Percentiles rank a stretch among this genome's conserved stretches.
These are phyloP conservation scores for Drosophila niveifrons DNA, from an alignment of 2,888 invertebrate species.

Conservation along the genomic window DNA sequence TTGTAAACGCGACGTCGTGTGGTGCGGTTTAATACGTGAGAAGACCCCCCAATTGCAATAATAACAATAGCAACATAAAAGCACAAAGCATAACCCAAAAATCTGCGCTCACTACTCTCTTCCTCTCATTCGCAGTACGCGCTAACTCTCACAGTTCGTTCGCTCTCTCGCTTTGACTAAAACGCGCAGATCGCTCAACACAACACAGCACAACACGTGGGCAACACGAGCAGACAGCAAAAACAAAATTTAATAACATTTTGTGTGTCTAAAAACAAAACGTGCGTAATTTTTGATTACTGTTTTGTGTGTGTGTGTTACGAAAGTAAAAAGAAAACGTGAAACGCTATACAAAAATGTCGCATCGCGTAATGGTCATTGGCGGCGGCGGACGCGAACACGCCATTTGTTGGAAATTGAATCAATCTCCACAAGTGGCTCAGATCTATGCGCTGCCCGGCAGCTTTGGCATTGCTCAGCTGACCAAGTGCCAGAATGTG, in stretches of 20 bases:
- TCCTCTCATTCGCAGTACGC: constrained; percentile 7
- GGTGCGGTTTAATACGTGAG: constrained; percentile 50
- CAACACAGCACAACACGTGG: constrained; percentile 66
- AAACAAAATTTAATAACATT: constrained; percentile 26
- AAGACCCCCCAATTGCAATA: constrained; percentile 12
- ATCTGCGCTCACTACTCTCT: constrained; percentile 5
- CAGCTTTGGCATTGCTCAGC: constrained; percentile 92
- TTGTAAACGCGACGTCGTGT: constrained; percentile 56
- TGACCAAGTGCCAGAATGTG: constrained; percentile 88
- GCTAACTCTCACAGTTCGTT: constrained; percentile 9
- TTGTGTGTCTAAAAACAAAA: constrained; percentile 33
- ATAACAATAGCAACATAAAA: constrained; percentile 31
- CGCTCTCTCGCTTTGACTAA: constrained; percentile 6
- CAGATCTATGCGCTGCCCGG: constrained; percentile 94
- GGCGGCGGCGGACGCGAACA: constrained; percentile 98
- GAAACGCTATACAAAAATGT: constrained; percentile 48
- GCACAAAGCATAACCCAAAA: constrained; percentile 19
- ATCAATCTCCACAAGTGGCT: constrained; percentile 90
- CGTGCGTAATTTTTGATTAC: constrained; percentile 42
- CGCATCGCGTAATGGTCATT: constrained; percentile 90
- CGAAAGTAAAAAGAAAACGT: constrained; percentile 4
- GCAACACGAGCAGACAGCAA: constrained; percentile 20
- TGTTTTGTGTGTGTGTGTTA: constrained; percentile 16
- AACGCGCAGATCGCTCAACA: constrained; percentile 34
- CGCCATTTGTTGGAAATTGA: constrained; percentile 96